These are phyloP conservation scores for Pterois miles DNA, from an alignment of 2,797 vertebrate species.

Conservation along the genomic window DNA sequence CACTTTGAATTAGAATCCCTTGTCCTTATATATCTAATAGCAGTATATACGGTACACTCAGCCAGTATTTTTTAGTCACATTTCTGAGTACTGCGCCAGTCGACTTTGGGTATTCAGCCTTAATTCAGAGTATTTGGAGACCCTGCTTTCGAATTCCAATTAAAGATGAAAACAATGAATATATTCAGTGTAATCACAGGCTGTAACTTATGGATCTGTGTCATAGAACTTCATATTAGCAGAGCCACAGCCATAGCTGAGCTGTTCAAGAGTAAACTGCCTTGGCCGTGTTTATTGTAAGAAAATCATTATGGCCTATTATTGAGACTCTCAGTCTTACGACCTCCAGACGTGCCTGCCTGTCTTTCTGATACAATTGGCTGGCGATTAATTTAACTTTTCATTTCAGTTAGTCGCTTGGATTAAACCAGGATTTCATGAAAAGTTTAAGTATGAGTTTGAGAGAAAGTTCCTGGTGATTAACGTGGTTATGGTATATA, in stretches of 20 bases:
- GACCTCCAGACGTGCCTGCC: conserved; percentile 29
- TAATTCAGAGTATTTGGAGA: neutral
- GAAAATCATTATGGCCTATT: conserved; percentile 40
- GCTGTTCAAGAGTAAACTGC: conserved; percentile 24
- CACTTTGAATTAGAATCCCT: conserved; percentile 20
- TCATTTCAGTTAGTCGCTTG: neutral
- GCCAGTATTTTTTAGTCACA: neutral
- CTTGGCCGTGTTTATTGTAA: conserved; percentile 14
- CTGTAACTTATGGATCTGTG: neutral
- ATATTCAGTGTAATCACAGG: neutral
- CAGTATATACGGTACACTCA: neutral
- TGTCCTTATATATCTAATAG: neutral
- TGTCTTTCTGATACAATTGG: neutral
- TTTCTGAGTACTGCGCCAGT: neutral
- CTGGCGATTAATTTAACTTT: neutral
- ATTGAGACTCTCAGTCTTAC: conserved; percentile 33
- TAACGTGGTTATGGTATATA: neutral
- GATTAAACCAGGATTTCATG: neutral
- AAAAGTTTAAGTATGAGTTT: neutral
- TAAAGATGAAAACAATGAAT: neutral
- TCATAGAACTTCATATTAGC: neutral
- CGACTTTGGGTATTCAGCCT: neutral
- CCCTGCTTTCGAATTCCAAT: neutral
- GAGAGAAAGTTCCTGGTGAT: neutral
- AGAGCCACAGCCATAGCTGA: neutral